A percentile compares a stretch with the other conserved stretches of the same genome.
Evolutionary conservation across 2,797 vertebrate genomes (phyloP).

Genomic region (Pyrocephalus nanus): DNA sequence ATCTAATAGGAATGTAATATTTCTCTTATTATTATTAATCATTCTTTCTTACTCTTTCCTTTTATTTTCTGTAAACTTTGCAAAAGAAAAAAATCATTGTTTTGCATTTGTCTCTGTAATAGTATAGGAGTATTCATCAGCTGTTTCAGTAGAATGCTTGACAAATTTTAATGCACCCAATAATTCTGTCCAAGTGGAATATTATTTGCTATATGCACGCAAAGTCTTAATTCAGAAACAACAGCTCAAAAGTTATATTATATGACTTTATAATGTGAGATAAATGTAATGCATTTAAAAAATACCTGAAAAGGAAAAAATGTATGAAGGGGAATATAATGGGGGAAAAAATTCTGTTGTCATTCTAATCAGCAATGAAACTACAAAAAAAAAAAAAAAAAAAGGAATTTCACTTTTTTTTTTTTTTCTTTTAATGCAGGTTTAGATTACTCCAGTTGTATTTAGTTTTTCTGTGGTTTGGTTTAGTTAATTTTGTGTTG

Average conservation of each 20-base stretch:
- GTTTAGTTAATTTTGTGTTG: neutral
- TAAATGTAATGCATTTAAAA: neutral
- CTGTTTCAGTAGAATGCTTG: neutral
- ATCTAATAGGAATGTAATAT: neutral
- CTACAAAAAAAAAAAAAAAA: neutral
- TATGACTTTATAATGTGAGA: neutral
- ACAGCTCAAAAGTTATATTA: neutral
- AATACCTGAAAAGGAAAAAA: neutral
- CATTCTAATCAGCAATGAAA: neutral
- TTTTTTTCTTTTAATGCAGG: neutral
- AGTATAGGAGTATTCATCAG: neutral
- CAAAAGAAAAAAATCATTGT: neutral
- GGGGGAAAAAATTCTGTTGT: neutral
- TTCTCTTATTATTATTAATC: neutral
- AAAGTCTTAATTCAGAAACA: neutral
- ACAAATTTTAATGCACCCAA: neutral
- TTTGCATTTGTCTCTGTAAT: neutral
- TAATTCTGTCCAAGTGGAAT: neutral
- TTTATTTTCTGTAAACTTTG: neutral
- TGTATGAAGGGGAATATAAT: neutral
- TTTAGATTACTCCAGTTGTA: neutral
- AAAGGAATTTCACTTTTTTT: neutral
- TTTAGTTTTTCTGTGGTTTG: neutral
- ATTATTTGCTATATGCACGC: neutral
- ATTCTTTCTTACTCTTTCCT: neutral